Evolutionary conservation across 2,113 vertebrate genomes (phyloP).

Genomic region (Leuciscus idus): DNA sequence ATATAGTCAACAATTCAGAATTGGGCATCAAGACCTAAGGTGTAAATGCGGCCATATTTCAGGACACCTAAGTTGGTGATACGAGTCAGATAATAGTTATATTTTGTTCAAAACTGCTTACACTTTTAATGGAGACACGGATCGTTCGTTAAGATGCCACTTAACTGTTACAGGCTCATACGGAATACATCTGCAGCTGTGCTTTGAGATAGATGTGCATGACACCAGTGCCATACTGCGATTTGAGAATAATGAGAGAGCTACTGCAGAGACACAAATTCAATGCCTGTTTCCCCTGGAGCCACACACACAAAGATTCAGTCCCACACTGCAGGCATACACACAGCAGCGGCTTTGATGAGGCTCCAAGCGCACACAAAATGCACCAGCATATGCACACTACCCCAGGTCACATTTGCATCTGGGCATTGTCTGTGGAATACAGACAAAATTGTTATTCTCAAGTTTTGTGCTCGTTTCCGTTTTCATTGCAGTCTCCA

Average conservation of each 20-base stretch:
- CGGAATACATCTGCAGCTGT: slow-evolving; percentile 6
- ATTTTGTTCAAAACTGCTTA: background rate
- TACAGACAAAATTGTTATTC: slow-evolving; percentile 12
- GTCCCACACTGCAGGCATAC: slow-evolving; percentile 10
- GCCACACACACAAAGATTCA: slow-evolving; percentile 14
- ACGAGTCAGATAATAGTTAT: background rate
- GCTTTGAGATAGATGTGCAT: slow-evolving; percentile 8
- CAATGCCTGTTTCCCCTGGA: slow-evolving; percentile 25
- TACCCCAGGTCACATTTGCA: slow-evolving; percentile 26
- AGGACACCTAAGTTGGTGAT: background rate
- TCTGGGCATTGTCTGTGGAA: slow-evolving; percentile 23
- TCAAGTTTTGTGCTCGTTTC: background rate
- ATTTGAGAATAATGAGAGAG: slow-evolving; percentile 38
- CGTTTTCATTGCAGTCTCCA: background rate
- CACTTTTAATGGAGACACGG: background rate
- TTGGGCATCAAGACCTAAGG: too few relatives aligned
- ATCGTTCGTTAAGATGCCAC: background rate
- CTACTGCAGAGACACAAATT: background rate
- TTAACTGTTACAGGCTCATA: background rate
- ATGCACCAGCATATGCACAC: background rate
- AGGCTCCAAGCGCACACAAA: background rate
- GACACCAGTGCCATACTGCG: background rate
- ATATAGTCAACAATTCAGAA: too few relatives aligned
- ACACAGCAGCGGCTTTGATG: slow-evolving; percentile 31
- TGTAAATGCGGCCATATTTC: background rate